A percentile compares a stretch with the other conserved stretches of the same genome.
Evolutionary conservation across 2,113 vertebrate genomes (phyloP).

Genomic region (Scalopus aquaticus): DNA sequence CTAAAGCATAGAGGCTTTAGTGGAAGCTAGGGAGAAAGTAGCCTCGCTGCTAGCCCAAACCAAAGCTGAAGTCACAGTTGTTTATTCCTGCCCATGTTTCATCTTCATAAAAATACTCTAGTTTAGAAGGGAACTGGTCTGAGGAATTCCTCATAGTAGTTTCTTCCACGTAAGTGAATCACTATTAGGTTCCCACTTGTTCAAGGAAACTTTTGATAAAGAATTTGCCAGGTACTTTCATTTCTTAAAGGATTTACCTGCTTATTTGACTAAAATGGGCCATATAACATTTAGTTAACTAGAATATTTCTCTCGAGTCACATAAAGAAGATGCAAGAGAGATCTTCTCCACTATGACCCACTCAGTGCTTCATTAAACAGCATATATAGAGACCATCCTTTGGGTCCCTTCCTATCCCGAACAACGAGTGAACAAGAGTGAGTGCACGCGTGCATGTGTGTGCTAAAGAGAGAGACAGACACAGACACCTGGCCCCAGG

Average conservation of each 20-base stretch:
- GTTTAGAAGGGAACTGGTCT: background rate
- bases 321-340: background rate
- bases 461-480: too few relatives aligned
- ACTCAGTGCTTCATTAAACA: background rate
- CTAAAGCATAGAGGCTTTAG: too few relatives aligned
- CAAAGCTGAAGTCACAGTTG: background rate
- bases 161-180: background rate
- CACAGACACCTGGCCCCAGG: background rate
- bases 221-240: background rate
- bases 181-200: background rate
- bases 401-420: background rate
- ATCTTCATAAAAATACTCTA: background rate
- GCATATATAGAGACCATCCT: background rate
- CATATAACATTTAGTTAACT: background rate
- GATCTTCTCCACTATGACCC: background rate
- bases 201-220: slow-evolving; percentile 9
- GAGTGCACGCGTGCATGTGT: background rate
- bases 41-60: background rate
- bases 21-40: background rate
- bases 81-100: background rate
- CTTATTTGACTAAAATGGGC: background rate
- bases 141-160: background rate
- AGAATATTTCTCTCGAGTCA: background rate
- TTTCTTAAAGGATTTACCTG: background rate
- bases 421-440: background rate